Conservation (phyloP, 2,113 vertebrate genomes). For the Donacobius atricapilla region DNA sequence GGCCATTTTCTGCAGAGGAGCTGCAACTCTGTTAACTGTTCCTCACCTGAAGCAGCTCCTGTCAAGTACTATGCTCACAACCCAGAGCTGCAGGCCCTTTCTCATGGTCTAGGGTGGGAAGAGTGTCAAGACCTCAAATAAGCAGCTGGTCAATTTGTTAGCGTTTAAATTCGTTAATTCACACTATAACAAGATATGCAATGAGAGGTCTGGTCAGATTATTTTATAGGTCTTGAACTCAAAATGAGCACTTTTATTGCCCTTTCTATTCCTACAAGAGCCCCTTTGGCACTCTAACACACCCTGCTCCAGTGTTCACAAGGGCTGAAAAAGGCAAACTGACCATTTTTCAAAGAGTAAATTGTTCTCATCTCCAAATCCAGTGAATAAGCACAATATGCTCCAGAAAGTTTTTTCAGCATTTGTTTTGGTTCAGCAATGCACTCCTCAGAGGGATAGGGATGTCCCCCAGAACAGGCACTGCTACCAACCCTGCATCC, state of each 20-base stretch:
- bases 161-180: not conserved
- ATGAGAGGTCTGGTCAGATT: not conserved
- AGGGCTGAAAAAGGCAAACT: slow-evolving; percentile 20
- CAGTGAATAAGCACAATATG: slow-evolving; percentile 26
- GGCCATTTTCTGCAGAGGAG: not conserved
- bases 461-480: not conserved
- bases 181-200: not conserved
- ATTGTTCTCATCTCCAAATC: slow-evolving; percentile 21
- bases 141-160: not conserved
- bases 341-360: not conserved
- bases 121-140: not conserved
- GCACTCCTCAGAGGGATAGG: not conserved
- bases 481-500: not conserved
- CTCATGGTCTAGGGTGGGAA: not conserved
- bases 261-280: not conserved
- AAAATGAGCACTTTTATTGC: slow-evolving; percentile 4
- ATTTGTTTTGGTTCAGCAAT: not conserved
- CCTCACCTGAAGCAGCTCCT: not conserved
- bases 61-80: not conserved
- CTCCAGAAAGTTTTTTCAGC: slow-evolving; percentile 8
- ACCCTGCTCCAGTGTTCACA: not conserved
- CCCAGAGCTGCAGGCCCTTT: not conserved
- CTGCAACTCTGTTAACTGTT: not conserved
- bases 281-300: not conserved
- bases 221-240: slow-evolving; percentile 10